Evolutionary conservation across 2,797 vertebrate genomes (phyloP), one percentile per base, ranked within the genome.

Genomic region (Esox masquinongy): DNA sequence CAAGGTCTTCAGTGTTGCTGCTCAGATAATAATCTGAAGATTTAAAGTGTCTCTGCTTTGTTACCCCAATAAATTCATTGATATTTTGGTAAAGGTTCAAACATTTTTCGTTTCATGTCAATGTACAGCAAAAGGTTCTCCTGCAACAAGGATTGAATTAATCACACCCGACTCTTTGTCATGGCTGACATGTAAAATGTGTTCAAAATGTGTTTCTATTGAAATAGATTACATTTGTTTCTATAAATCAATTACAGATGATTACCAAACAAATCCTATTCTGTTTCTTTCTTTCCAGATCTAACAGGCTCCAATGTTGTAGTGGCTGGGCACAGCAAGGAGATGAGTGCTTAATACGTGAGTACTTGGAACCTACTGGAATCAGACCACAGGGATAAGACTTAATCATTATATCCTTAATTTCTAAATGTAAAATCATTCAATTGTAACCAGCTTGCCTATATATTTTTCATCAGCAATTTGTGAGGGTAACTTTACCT

Each of bases 401-500:
- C 2, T 49, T 64, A 26, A 15, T 24, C 19, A 39, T 17, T 16
- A 7, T 34, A 14, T 31, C n/a, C 16, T 34, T 36, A 0, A 26
- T 43, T 59, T 36, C 49, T 67, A 26, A 29, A 63, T 14, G 24
- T 22, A 34, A 0, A 17, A 26, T 6, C 34, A 67, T 34, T 67
- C 34, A 3, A 8, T 39, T 8, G 7, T 31, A 68, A 71, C 34
- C 29, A n/a, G 70, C 36, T 43, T 64, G 36, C 36, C 47, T 19
- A 16, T 53, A 51, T 7, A 4, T 51, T 7, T 29, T 31, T 14
- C 3, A 72, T 5, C 84, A 96, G 96, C 96, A 0, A 76, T 95
- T 53, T 97, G 96, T 15, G 94, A 96, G 79, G 96, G 96, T 64
- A 97, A 97, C 88, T 96, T 96, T 83, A 96, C 95, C 70, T 97